Evolutionary conservation across 1,140 invertebrate species (phyloP).

Genomic region (Drosophila dunni): DNA sequence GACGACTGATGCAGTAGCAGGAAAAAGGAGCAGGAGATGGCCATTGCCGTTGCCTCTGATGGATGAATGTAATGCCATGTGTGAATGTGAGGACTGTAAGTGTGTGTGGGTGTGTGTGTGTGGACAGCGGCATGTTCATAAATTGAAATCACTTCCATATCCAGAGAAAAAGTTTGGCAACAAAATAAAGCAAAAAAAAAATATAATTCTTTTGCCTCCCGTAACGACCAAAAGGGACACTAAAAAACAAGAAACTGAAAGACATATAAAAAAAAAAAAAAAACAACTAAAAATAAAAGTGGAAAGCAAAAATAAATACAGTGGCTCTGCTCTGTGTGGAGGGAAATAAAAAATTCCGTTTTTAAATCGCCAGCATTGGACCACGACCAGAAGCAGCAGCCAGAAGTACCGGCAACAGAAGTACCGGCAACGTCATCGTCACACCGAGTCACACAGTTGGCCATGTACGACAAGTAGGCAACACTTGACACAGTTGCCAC

Average conservation of each 20-base stretch:
- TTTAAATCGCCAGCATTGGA: conserved; percentile 64
- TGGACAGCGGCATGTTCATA: conserved; percentile 84
- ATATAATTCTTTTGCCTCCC: conserved; percentile 21
- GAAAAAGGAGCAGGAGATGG: conserved; percentile 21
- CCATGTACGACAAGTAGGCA: conserved; percentile 83
- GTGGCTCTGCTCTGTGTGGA: conserved; percentile 17
- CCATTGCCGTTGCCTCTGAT: conserved; percentile 55
- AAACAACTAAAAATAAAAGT: conserved; percentile 7
- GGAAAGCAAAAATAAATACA: conserved; percentile 7
- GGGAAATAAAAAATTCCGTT: conserved; percentile 81
- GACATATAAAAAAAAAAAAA: conserved; percentile 1
- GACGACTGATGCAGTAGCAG: background rate
- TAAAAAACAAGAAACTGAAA: background rate
- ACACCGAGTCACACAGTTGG: conserved; percentile 50
- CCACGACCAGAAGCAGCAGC: background rate
- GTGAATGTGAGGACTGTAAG: conserved; percentile 21
- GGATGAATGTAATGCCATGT: conserved; percentile 71
- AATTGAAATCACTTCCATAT: conserved; percentile 84
- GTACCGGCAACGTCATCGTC: background rate
- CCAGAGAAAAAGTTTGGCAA: conserved; percentile 75
- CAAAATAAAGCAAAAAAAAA: conserved; percentile 61
- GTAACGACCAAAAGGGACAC: conserved; percentile 27
- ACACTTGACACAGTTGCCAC: conserved; percentile 84
- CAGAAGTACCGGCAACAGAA: background rate
- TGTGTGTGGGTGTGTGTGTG: conserved; percentile 50